Evolutionary conservation across 2,888 invertebrate species (phyloP).

Genomic region (Leptodirus hochenwartii): DNA sequence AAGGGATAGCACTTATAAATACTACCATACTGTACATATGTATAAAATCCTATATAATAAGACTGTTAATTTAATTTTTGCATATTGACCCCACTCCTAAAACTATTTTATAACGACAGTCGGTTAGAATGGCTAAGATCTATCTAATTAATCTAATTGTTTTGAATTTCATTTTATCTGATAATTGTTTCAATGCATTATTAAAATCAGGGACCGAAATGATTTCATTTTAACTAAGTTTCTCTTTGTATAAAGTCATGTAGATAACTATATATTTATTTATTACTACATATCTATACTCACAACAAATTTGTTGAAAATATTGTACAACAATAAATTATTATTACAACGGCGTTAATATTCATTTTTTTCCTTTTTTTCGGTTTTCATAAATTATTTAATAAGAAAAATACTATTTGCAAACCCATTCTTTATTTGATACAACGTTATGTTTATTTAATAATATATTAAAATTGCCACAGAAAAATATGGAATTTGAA

Average conservation of each 20-base stretch:
- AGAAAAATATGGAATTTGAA: no score
- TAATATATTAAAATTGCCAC: no score
- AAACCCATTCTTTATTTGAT: no score
- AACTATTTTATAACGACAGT: constrained; percentile 7
- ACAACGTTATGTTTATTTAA: no score
- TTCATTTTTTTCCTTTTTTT: no score
- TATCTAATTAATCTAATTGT: no score
- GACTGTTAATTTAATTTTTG: constrained; percentile 17
- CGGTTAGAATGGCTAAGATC: constrained; percentile 6
- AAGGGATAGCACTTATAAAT: no score
- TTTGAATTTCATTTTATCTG: constrained; percentile 4
- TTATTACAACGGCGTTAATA: no score
- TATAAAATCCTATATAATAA: constrained; percentile 15
- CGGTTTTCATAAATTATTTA: no score
- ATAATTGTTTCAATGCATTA: constrained; percentile 5
- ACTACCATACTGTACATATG: constrained; percentile 17
- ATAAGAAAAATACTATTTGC: no score
- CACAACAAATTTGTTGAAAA: constrained; percentile 31
- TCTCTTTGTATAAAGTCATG: constrained; percentile 27
- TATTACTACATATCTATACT: constrained; percentile 29
- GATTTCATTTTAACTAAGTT: constrained; percentile 15
- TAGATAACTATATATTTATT: constrained; percentile 29
- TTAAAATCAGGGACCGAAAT: constrained; percentile 26
- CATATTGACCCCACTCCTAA: constrained; percentile 8
- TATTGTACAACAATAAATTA: no score